Evolutionary conservation across 2,888 invertebrate species (phyloP).

Genomic region (Phytoseiulus persimilis): DNA sequence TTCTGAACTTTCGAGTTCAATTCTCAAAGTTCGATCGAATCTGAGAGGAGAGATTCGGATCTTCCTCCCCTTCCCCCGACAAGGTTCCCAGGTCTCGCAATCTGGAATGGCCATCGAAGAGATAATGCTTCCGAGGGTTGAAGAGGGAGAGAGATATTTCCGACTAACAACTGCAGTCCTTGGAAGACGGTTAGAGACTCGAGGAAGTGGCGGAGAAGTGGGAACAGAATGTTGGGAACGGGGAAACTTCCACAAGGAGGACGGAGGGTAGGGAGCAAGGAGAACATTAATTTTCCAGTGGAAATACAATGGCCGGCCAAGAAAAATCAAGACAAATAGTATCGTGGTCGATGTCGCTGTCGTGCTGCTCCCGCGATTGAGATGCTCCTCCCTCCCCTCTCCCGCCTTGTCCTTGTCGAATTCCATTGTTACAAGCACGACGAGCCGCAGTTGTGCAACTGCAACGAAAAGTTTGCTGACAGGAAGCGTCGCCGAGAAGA

Average conservation of each 20-base stretch:
- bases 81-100: background rate
- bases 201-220: background rate
- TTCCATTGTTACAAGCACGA: background rate
- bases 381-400: background rate
- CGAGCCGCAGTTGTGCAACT: background rate
- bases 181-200: background rate
- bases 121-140: background rate
- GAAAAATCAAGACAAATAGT: slow-evolving; percentile 37
- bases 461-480: background rate
- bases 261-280: background rate
- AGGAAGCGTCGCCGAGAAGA: background rate
- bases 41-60: background rate
- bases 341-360: slow-evolving; percentile 24
- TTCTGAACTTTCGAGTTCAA: too few species aligned
- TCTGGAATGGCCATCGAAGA: background rate
- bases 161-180: background rate
- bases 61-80: background rate
- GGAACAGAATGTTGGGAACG: background rate
- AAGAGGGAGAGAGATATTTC: background rate
- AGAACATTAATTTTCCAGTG: background rate
- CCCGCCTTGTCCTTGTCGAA: background rate
- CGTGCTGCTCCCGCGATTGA: background rate
- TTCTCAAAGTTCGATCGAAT: too few species aligned
- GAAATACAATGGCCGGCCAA: slow-evolving; percentile 21
- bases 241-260: background rate